These are phyloP conservation scores for Phalanger gymnotis DNA, from an alignment of 2,797 vertebrate species.

Conservation along the genomic window DNA sequence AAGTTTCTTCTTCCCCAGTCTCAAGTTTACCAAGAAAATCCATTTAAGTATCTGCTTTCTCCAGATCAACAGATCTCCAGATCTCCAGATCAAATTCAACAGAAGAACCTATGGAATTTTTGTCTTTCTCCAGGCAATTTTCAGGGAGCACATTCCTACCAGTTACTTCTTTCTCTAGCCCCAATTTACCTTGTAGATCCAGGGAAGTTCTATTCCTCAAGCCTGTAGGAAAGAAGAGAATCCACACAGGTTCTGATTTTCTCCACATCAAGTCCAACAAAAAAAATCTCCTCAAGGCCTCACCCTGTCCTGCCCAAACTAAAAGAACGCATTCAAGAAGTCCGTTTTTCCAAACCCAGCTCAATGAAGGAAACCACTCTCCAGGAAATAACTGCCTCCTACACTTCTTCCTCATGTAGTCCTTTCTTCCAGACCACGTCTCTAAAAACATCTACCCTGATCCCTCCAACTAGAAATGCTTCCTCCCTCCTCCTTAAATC, in stretches of 20 bases:
- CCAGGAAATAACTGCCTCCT: neutral
- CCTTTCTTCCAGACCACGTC: neutral
- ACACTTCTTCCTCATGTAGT: neutral
- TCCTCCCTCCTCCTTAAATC: neutral
- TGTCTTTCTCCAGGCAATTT: neutral
- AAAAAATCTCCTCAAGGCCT: neutral
- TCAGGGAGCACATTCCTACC: neutral
- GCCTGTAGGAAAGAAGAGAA: neutral
- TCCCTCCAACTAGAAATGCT: neutral
- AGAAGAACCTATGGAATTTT: neutral
- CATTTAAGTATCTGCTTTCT: neutral
- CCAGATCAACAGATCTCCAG: no score
- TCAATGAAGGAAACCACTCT: neutral
- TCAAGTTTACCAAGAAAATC: neutral
- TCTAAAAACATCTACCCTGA: neutral
- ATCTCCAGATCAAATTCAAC: neutral
- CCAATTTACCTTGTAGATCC: neutral
- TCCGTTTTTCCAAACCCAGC: neutral
- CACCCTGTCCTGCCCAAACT: neutral
- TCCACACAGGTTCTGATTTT: neutral
- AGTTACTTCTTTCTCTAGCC: neutral
- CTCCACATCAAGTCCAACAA: neutral
- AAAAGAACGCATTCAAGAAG: neutral
- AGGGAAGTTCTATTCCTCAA: neutral
- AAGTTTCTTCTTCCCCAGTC: neutral